These are phyloP conservation scores for Mactromeris polynyma DNA, from an alignment of 2,888 invertebrate species.

Conservation along the genomic window DNA sequence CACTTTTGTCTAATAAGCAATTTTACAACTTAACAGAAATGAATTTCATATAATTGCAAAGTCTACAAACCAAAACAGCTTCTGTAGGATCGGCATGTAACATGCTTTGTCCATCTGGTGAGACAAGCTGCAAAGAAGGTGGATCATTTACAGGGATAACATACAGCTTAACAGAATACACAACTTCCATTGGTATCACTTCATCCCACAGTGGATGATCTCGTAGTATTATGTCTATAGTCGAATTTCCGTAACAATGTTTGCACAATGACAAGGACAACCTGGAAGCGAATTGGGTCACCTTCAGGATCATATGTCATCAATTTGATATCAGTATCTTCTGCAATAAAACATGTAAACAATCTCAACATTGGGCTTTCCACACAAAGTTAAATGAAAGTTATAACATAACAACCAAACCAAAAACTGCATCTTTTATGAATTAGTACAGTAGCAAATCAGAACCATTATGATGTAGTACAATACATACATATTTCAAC, in stretches of 20 bases:
- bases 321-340: background rate
- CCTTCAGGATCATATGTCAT: slow-evolving; percentile 15
- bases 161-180: slow-evolving; percentile 34
- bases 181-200: slow-evolving; percentile 2
- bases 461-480: too few species aligned
- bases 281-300: slow-evolving; percentile 14
- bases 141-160: slow-evolving; percentile 56
- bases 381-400: background rate
- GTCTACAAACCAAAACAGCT: slow-evolving; percentile 2
- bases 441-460: too few species aligned
- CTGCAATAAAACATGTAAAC: background rate
- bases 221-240: background rate
- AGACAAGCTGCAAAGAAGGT: slow-evolving; percentile 49
- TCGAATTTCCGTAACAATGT: slow-evolving; percentile 6
- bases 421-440: too few species aligned
- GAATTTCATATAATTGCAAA: background rate
- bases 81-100: slow-evolving; percentile 44
- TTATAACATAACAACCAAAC: too few species aligned
- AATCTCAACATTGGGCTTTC: background rate
- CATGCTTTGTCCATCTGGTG: slow-evolving; percentile 21
- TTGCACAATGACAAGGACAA: background rate
- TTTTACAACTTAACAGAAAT: too few species aligned
- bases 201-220: slow-evolving; percentile 19
- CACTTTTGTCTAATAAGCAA: too few species aligned
- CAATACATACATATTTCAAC: too few species aligned